Evolutionary conservation across 2,113 vertebrate species (phyloP), one percentile per base, ranked within the genome.

Genomic region (Phalacrocorax carbo): DNA sequence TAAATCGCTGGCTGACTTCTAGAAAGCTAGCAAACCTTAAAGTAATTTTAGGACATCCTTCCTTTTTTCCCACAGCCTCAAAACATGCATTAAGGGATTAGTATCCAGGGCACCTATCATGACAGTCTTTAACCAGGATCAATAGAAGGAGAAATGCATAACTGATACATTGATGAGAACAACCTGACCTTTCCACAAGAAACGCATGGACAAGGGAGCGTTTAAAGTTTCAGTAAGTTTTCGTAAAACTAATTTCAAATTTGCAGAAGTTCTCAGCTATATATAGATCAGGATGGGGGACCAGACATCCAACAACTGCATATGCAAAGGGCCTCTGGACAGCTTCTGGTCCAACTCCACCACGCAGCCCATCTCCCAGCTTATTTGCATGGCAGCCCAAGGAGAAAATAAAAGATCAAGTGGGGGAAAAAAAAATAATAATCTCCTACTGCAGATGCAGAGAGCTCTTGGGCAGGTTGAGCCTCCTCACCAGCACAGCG

Each of bases 141-240:
- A 83, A 93, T 93, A 94, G 78, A 51, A 93, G 68, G 87, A 96
- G 79, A 95, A 97, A 95, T 87, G 94, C 26, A 80, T 93, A 95
- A 95, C 91, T 91, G 1, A 94, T 97, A 54, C 71, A 94, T 97
- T 55, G 91, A 95, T 70, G 91, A 83, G 79, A 80, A 70, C 89
- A 91, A 72, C 75, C 62, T 96, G 91, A 91, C 91, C 93, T 97
- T 96, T 97, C 82, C 23, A 51, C 62, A 75, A 51, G 64, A 90
- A 70, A 84, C 58, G 66, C 49, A 51, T 91, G 89, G 93, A 93
- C 82, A 77, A 80, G 46, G 52, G 77, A 85, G 58, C 46, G 66
- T 77, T 90, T 66, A 81, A 83, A 86, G 76, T 89, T 94, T 82
- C 3, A 1, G n/a, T n/a, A 78, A 83, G 87, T 78, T 93, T 81